These are phyloP conservation scores for Ectobius pallidus DNA, from an alignment of 2,888 invertebrate species.

Conservation along the genomic window DNA sequence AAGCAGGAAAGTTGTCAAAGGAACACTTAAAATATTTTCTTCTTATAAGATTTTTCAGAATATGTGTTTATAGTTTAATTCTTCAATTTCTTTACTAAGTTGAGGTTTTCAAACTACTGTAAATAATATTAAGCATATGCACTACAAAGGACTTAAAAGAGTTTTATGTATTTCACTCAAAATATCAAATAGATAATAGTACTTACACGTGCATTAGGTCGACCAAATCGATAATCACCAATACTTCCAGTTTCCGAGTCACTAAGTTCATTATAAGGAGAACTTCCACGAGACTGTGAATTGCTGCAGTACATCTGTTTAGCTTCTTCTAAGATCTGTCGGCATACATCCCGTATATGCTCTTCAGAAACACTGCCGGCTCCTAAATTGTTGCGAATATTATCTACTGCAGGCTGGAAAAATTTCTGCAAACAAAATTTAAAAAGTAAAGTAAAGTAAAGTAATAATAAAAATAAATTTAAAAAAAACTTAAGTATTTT, in stretches of 20 bases:
- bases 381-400: conserved; percentile 76
- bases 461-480: too few relatives aligned
- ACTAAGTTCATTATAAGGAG: conserved; percentile 60
- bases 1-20: too few relatives aligned
- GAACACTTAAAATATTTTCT: too few relatives aligned
- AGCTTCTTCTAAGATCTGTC: conserved; percentile 80
- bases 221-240: conserved; percentile 58
- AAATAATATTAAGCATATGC: too few relatives aligned
- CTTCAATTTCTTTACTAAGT: too few relatives aligned
- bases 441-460: too few relatives aligned
- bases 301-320: conserved; percentile 69
- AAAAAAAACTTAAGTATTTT: too few relatives aligned
- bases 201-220: conserved; percentile 42
- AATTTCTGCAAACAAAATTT: conserved; percentile 73
- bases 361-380: conserved; percentile 77
- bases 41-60: too few relatives aligned
- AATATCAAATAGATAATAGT: background rate
- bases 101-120: too few relatives aligned
- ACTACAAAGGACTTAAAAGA: too few relatives aligned
- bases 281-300: conserved; percentile 56
- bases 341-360: conserved; percentile 71
- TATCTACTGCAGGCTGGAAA: conserved; percentile 79
- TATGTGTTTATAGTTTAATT: too few relatives aligned
- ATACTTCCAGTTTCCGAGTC: conserved; percentile 62
- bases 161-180: too few relatives aligned